Evolutionary conservation across 2,113 vertebrate species (phyloP), one percentile per base, ranked within the genome.

Genomic region (Percopsis transmontana): DNA sequence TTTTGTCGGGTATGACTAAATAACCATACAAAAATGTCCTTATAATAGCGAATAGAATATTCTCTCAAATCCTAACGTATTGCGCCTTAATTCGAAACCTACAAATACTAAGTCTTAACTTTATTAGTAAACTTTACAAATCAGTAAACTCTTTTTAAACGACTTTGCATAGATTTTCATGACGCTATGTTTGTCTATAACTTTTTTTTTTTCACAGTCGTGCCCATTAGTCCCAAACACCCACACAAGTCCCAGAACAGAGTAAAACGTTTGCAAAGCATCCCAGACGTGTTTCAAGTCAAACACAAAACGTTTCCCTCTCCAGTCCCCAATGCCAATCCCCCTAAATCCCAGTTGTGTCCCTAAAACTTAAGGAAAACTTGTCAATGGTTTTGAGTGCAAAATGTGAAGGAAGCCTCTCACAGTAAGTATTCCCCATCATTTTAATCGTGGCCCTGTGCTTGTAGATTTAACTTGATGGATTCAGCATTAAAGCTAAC

Each of bases 241-340:
- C 81, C 70, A 80, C 83, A 67, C 82, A 71, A 82, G 80, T 66
- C 50, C 62, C 45, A 52, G 69, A 80, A 79, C 76, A 68, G 85
- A 85, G 74, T 78, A 80, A 86, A 88, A 90, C 73, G 91, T 93
- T 77, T 90, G 88, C 90, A 88, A 93, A 93, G 91, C 91, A 93
- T 92, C 85, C 82, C 87, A 87, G 68, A 83, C 88, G 82, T 85
- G 70, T 81, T 84, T 86, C 45, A 87, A 82, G 81, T 76, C 81
- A 87, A 88, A 86, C 90, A 91, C 88, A 79, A 84, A 74, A 42
- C 40, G 59, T 67, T 70, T 82, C 80, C 82, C 72, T 81, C 74
- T 24, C 20, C 19, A 59, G 61, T 19, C 75, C 61, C 66, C 79
- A 16, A 6, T 33, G 8, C 27, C 27, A 61, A 63, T 41, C 63